Base-by-base conservation (phyloP, 1,140 invertebrate genomes). In the Bacillus rossius region DNA sequence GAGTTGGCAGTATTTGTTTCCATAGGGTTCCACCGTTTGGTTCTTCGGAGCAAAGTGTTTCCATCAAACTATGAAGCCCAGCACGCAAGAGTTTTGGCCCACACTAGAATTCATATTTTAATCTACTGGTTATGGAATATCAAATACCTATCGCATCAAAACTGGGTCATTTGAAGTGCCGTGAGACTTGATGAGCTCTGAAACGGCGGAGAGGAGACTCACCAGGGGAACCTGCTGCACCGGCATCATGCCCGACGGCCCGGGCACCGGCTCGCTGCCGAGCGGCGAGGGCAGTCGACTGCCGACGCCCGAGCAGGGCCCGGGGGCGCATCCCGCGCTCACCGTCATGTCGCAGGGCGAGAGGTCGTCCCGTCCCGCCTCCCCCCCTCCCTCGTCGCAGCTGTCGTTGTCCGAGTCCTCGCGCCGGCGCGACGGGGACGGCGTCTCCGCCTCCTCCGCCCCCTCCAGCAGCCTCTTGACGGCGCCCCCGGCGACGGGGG, bases 201-300 rank as follows among this genome's bases (percentile, higher is more conserved):
- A n/a, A n/a, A n/a, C n/a, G 4, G 20, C 42, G 3, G 42, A 45
- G 16, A 19, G 34, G 10, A 55, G 48, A 77, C 82, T 85, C 74
- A 92, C 89, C 77, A 92, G 80, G 72, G 89, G 89, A 71, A 88
- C 88, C 81, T 90, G 86, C 75, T 92, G 89, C 66, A 91, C 87
- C 41, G 89, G 89, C 42, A 87, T 85, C 64, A 91, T 75, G 53
- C 87, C 87, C 23, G 87, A 90, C 25, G 86, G 87, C 61, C 84
- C 88, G 59, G 85, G 85, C 48, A 89, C 76, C 17, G 86, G 83
- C 67, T 88, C 85, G 55, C 73, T 77, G 72, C 81, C 82, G 66
- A 84, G 79, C 49, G 84, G 84, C 65, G 84, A 84, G 57, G 84
- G 77, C 67, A 79, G 70, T 60, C 79, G 73, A 64, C 67, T 80